Conservation (phyloP, 1,140 invertebrate genomes). For the Atopsyche davidsoni region DNA sequence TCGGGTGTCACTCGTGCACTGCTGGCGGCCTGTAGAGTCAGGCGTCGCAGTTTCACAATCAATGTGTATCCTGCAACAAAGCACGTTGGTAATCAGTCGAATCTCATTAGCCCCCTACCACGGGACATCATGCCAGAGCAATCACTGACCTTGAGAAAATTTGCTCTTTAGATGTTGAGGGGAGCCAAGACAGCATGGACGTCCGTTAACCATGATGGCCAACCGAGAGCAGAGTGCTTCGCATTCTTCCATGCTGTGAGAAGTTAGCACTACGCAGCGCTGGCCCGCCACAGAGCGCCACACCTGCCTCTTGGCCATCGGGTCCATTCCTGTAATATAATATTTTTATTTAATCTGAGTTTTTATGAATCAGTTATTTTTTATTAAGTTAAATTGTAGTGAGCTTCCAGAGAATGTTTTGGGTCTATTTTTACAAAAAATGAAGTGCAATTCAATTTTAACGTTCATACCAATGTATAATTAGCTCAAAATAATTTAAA, state of each 20-base stretch:
- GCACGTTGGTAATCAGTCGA: no score
- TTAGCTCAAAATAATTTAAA: no score
- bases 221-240: constrained; percentile 79
- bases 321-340: constrained; percentile 65
- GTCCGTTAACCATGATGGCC: constrained; percentile 84
- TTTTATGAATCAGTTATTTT: background rate
- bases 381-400: no score
- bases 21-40: constrained; percentile 21
- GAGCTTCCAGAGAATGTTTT: no score
- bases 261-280: constrained; percentile 70
- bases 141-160: constrained; percentile 53
- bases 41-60: constrained; percentile 38
- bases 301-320: constrained; percentile 70
- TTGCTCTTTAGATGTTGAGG: constrained; percentile 65
- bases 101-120: no score
- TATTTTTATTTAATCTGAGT: constrained; percentile 10
- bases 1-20: constrained; percentile 9
- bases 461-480: no score
- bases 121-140: no score
- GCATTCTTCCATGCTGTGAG: constrained; percentile 82
- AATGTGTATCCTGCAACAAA: constrained; percentile 33
- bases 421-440: no score
- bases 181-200: constrained; percentile 65
- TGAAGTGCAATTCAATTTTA: no score
- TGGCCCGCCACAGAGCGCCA: constrained; percentile 67